Percentiles rank a stretch among this genome's conserved stretches.
phyloP scores from a whole-genome alignment of 30 jellyfish, hydroid and myxozoan species.

The Aurelia coerulea region DNA sequence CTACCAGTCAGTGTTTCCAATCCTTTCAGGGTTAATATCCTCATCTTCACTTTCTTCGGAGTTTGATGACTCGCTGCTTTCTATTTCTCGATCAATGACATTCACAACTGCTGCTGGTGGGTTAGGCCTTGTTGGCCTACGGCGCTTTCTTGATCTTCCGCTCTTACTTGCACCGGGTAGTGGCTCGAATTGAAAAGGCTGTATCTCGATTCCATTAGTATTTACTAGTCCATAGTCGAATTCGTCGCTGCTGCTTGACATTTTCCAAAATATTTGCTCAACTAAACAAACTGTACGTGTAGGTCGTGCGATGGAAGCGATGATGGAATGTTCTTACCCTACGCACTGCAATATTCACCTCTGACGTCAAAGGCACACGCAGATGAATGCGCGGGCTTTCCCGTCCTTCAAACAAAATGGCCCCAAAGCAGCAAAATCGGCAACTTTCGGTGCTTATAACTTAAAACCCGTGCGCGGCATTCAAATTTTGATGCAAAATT shows the following conservation, averaged over 20 bases:
- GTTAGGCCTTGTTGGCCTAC: constrained; percentile 25
- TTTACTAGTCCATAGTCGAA: background rate
- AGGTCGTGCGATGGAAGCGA: too few species aligned
- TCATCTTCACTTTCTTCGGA: constrained; percentile 27
- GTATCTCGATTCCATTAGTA: background rate
- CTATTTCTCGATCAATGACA: too few species aligned
- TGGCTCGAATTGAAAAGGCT: constrained; percentile 28
- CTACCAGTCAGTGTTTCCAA: constrained; percentile 34
- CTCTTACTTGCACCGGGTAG: constrained; percentile 21
- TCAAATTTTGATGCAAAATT: too few species aligned
- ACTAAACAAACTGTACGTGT: too few species aligned
- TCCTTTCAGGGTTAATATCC: constrained; percentile 3
- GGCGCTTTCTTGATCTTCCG: background rate
- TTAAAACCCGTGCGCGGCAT: too few species aligned
- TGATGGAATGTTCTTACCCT: too few species aligned
- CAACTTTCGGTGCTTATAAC: too few species aligned
- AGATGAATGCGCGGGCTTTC: too few species aligned
- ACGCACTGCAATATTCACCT: too few species aligned
- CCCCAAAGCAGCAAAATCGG: too few species aligned
- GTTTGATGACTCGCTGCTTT: background rate
- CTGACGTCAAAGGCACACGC: too few species aligned
- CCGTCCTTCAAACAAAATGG: too few species aligned
- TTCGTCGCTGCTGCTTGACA: constrained; percentile 15
- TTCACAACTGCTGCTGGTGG: background rate
- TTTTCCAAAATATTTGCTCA: background rate